Percentiles rank a stretch among this genome's conserved stretches.
Conservation (phyloP, 1,140 invertebrate species). For the Drosophila nebulosa region DNA sequence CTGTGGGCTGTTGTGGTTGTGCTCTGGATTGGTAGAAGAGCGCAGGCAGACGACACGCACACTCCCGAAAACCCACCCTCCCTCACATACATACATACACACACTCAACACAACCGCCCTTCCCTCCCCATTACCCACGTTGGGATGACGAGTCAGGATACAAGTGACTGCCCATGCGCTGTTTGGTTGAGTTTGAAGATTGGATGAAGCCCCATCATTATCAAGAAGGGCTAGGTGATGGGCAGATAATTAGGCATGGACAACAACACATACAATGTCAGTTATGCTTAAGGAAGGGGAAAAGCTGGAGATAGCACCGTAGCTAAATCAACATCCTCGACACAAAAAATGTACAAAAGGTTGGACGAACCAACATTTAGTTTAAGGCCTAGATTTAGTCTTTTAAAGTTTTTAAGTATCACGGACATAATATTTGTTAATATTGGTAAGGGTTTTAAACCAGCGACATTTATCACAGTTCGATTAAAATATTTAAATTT, state of each 20-base stretch:
- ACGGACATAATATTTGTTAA: no score
- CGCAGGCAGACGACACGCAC: background rate
- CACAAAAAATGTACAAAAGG: background rate
- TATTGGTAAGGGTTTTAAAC: no score
- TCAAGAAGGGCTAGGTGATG: no score
- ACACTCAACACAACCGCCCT: background rate
- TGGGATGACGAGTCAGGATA: background rate
- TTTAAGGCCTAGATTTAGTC: no score
- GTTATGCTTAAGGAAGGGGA: background rate
- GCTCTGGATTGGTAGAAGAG: constrained; percentile 37
- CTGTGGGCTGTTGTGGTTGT: constrained; percentile 26
- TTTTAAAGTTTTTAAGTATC: no score
- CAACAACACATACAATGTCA: background rate
- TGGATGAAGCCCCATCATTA: background rate
- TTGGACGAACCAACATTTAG: background rate
- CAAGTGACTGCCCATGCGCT: background rate
- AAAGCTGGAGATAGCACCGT: background rate
- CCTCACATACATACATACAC: background rate
- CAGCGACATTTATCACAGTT: no score
- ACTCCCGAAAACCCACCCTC: background rate
- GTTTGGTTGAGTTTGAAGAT: background rate
- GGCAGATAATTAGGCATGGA: background rate
- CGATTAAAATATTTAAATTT: no score
- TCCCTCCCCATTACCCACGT: background rate
- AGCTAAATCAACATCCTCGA: background rate